Evolutionary conservation across 2,888 invertebrate species (phyloP), one percentile per base, ranked within the genome.

Genomic region (Tetramorium bicarinatum): DNA sequence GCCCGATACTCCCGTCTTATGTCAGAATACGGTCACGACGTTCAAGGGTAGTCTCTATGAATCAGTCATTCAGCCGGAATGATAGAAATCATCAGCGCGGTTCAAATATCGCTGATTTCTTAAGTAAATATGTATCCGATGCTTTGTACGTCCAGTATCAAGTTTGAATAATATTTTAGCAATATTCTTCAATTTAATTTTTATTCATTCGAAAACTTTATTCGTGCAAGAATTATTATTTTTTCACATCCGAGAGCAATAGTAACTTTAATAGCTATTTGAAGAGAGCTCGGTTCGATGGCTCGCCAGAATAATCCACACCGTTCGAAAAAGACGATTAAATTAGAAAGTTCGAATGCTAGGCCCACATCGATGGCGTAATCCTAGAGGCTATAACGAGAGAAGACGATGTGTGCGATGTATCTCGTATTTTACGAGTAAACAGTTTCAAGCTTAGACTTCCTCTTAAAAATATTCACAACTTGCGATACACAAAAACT

Each of bases 21-120:
- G 85, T 87, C 85, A 72, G 59, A 59, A 54, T 64, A 34, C 29
- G 47, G 18, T 6, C 41, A 52, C n/a, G 47, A 38, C 34, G 44
- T 44, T 44, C 79, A 69, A 79, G 52, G 80, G 81, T 74, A 77
- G 59, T 47, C 59, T 56, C 21, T 66, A 74, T 87, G 87, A 87
- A 87, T 87, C 87, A 69, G 74, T 64, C 59, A 64, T 77, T 81
- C 72, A 71, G 62, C 61, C 52, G 29, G 56, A 54, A 47, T 38
- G 29, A 72, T 76, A 87, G 67, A 80, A 62, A 69, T 59, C 52
- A 34, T 34, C 29, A 52, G 9, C 41, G 25, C 52, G 18, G 7
- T 38, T 76, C 18, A 34, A 69, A 69, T 69, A 47, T 77, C 76
- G 41, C 29, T 18, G 59, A 59, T 47, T 44, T 54, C 25, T 69